Percentiles rank a stretch among this genome's conserved stretches.
phyloP scores from a whole-genome alignment of 2,113 vertebrate genomes.

The Cebidichthys violaceus region DNA sequence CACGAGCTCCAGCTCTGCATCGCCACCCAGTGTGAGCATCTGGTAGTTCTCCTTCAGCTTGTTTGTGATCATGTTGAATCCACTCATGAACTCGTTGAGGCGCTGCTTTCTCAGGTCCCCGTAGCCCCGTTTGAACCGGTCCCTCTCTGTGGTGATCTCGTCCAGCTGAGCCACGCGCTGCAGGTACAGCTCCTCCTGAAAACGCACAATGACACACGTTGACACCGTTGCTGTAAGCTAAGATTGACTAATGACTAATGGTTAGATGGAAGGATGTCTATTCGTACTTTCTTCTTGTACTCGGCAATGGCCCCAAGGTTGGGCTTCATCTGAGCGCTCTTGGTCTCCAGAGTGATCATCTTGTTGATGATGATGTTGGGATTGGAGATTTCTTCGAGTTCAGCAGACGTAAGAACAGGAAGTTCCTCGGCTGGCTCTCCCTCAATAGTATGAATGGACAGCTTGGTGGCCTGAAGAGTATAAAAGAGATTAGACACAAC shows the following conservation, averaged over 20 bases:
- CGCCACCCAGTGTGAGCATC: conserved; percentile 96
- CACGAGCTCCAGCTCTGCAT: conserved; percentile 96
- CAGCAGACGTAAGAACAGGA: conserved; percentile 78
- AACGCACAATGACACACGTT: background rate
- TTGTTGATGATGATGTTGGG: conserved; percentile 88
- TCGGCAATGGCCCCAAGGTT: conserved; percentile 93
- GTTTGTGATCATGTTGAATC: conserved; percentile 96
- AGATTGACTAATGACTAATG: background rate
- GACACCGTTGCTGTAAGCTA: background rate
- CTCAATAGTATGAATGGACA: conserved; percentile 89
- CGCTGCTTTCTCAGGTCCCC: conserved; percentile 93
- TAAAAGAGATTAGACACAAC: background rate
- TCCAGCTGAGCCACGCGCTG: conserved; percentile 93
- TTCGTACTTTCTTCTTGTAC: conserved; percentile 91
- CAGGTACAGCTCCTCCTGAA: conserved; percentile 94
- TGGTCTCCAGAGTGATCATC: conserved; percentile 91
- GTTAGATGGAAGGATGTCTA: background rate
- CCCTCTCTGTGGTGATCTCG: conserved; percentile 90
- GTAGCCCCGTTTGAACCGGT: conserved; percentile 89
- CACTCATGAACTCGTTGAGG: conserved; percentile 97
- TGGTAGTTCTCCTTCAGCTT: conserved; percentile 99
- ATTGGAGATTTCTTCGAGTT: conserved; percentile 85
- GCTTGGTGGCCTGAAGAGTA: conserved; percentile 84
- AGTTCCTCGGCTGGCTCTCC: conserved; percentile 84
- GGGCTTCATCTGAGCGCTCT: conserved; percentile 89